Base-by-base conservation (phyloP, 2,888 invertebrate genomes). In the Leptopilina drosophilae region DNA sequence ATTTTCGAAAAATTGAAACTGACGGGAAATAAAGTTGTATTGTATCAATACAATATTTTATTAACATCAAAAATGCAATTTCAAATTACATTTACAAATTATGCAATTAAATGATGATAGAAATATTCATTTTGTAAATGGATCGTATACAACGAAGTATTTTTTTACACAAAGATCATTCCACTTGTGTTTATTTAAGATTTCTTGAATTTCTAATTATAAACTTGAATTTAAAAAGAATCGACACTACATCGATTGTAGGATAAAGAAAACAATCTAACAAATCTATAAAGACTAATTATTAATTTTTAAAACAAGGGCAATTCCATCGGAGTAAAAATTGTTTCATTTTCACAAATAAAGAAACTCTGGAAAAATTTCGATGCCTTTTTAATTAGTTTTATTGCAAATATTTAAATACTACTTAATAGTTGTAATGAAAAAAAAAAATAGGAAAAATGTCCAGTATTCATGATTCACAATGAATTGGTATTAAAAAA, bases 391-490 rank as follows among this genome's bases (percentile, higher is more conserved):
- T 78, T 56, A 78, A 78, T 69, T 59, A 59, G 78, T 62, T 49
- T 69, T 46, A 42, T 62, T 69, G 69, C 78, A 26, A 42, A 62
- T 78, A 26, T 78, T 78, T 78, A 64, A 53, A 62, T 20, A 82
- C 82, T 81, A 84, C 82, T 85, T 84, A 84, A 84, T 80, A 73
- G 56, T 73, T 66, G 79, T 83, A 81, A 84, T 67, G 77, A 0
- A 20, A 20, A 33, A 33, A 66, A 79, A 82, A 42, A 80, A 83
- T 82, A 83, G 79, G 82, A 78, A 77, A 84, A 82, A 82, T 81
- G 85, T 84, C 84, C 88, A 88, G 87, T 88, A 90, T 89, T 89
- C 83, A 83, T 81, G 78, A 79, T 83, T 81, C 73, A 80, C 80
- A 79, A 84, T 81, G 80, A 86, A 87, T 87, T 87, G 85, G 87